phyloP scores from a whole-genome alignment of 2,888 invertebrate species.

The Leucoma salicis region DNA sequence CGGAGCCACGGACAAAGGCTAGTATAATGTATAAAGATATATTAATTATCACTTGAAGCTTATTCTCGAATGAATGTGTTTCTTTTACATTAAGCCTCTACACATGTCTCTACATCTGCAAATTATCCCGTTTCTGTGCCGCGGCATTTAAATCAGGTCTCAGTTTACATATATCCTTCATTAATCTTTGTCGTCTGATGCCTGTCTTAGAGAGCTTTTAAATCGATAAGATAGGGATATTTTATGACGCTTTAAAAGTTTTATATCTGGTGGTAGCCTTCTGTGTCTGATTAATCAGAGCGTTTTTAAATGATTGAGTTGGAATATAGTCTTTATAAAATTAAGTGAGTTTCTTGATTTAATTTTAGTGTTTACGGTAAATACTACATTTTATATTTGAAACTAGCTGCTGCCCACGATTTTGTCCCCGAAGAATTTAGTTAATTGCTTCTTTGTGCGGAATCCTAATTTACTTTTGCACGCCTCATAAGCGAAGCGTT shows the following conservation, averaged over 20 bases:
- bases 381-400: no score
- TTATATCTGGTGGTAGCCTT: not conserved
- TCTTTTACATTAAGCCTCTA: no score
- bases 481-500: no score
- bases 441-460: no score
- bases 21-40: no score
- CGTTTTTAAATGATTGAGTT: not conserved
- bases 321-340: not conserved
- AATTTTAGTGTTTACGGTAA: no score
- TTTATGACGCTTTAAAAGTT: not conserved
- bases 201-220: not conserved
- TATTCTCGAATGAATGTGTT: no score
- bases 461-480: no score
- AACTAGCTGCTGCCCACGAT: no score
- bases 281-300: not conserved
- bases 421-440: no score
- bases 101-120: not conserved
- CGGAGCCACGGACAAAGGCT: no score
- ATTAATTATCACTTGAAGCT: no score
- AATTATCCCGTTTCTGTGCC: slow-evolving; percentile 1
- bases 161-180: not conserved
- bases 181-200: slow-evolving; percentile 3
- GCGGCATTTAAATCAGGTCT: slow-evolving; percentile 3
- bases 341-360: not conserved
- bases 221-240: not conserved